Evolutionary conservation across 2,113 vertebrate genomes (phyloP).

Genomic region (Pelusios castaneus): DNA sequence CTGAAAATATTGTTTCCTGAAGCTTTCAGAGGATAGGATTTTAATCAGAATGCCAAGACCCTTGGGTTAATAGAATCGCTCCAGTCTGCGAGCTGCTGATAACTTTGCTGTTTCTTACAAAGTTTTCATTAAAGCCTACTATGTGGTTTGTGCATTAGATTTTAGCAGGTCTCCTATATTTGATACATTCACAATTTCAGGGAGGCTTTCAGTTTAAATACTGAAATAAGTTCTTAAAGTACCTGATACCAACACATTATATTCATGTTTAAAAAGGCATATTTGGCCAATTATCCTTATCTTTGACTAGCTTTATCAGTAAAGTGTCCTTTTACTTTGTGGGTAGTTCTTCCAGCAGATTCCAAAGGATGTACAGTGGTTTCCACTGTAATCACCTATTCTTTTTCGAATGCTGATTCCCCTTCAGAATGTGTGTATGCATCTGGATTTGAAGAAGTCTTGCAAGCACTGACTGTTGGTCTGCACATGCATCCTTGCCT

Average conservation of each 20-base stretch:
- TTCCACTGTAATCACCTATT: not conserved
- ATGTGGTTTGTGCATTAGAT: not conserved
- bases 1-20: not conserved
- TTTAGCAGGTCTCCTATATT: not conserved
- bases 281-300: not conserved
- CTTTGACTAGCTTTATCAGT: not conserved
- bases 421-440: not conserved
- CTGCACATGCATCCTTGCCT: not conserved
- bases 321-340: not conserved
- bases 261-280: not conserved
- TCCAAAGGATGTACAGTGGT: not conserved
- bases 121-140: not conserved
- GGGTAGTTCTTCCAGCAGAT: not conserved
- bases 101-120: accelerated
- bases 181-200: not conserved
- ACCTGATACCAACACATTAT: not conserved
- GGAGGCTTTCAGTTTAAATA: not conserved
- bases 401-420: not conserved
- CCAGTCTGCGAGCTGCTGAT: accelerated
- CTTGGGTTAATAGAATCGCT: not conserved
- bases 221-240: not conserved
- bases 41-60: not conserved
- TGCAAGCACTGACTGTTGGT: not conserved
- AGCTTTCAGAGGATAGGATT: not conserved
- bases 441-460: not conserved